Evolutionary conservation across 2,797 vertebrate species (phyloP), one percentile per base, ranked within the genome.

Genomic region (Notolepis coatsorum): DNA sequence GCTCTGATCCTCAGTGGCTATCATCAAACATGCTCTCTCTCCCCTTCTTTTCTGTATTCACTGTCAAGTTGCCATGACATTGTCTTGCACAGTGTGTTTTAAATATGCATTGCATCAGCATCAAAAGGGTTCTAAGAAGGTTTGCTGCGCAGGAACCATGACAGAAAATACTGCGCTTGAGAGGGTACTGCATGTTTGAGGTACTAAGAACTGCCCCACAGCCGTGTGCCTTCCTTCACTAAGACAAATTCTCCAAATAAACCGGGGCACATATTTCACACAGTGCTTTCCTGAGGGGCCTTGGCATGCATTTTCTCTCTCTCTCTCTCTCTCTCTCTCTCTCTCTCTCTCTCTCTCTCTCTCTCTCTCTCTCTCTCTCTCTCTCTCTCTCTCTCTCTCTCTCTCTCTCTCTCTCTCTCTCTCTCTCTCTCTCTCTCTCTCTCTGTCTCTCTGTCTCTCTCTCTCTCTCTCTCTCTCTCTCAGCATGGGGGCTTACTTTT

Each of bases 1-100:
- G 7, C 45, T 51, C 46, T 42, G 35, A 61, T 60, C 30, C 69
- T 46, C 50, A 17, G 10, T 65, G 69, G 60, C 81, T 75, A 68
- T 74, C 89, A 89, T 89, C 82, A 87, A 77, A 77, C 71, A 82
- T 82, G 79, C 84, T 76, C 79, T 85, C 80, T 86, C 79, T 74
- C 67, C 61, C 63, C 48, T 61, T 79, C 69, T 73, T 82, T 66
- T 73, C 49, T 68, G 18, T 61, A 66, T 80, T 80, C 75, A 69
- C 68, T 75, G 79, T 84, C 77, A 78, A 66, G 61, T 61, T 77
- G 71, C 68, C 66, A 50, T 84, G 75, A 77, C 73, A 82, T 56
- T 68, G 75, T 81, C 72, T 66, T 15, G 24, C 51, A 73, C 71
- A 57, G 48, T 63, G 30, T 53, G 58, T 56, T 72, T 86, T 71